Evolutionary conservation across 1,140 invertebrate genomes (phyloP).

Genomic region (Drosophila funebris): DNA sequence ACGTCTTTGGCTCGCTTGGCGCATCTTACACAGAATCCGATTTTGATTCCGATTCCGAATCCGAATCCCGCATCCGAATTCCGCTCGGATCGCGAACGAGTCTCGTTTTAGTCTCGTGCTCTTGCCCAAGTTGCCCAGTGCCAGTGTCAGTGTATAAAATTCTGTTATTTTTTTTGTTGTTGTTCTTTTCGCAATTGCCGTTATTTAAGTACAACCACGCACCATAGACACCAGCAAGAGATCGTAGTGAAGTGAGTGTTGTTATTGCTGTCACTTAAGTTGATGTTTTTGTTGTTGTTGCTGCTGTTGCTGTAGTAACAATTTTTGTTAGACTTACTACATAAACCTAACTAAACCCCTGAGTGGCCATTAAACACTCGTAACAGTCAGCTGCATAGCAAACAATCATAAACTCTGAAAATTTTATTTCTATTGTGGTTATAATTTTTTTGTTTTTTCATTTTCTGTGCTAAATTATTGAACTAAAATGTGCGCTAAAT

Average conservation of each 20-base stretch:
- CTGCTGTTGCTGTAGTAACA: not conserved
- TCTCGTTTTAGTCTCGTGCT: slow-evolving; percentile 45
- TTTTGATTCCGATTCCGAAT: slow-evolving; percentile 16
- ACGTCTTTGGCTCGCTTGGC: slow-evolving; percentile 73
- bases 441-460: slow-evolving; percentile 16
- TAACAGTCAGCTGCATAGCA: not conserved
- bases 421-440: slow-evolving; percentile 12
- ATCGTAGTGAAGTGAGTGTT: slow-evolving; percentile 74
- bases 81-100: slow-evolving; percentile 40
- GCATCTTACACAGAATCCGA: slow-evolving; percentile 37
- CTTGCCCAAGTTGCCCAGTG: slow-evolving; percentile 23
- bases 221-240: slow-evolving; percentile 16
- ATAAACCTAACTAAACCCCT: not conserved
- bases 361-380: slow-evolving; percentile 6
- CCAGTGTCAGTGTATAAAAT: slow-evolving; percentile 57
- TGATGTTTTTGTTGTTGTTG: not conserved
- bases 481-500: slow-evolving; percentile 26
- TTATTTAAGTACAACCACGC: slow-evolving; percentile 38
- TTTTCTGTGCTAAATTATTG: slow-evolving; percentile 18
- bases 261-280: slow-evolving; percentile 26
- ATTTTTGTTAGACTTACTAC: not conserved
- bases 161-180: slow-evolving; percentile 42
- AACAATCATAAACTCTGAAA: slow-evolving; percentile 2
- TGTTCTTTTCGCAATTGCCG: slow-evolving; percentile 56
- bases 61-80: slow-evolving; percentile 25